A percentile compares a stretch with the other conserved stretches of the same genome.
These are phyloP conservation scores for Bembecia ichneumoniformis DNA, from an alignment of 2,888 invertebrate genomes.

Conservation along the genomic window DNA sequence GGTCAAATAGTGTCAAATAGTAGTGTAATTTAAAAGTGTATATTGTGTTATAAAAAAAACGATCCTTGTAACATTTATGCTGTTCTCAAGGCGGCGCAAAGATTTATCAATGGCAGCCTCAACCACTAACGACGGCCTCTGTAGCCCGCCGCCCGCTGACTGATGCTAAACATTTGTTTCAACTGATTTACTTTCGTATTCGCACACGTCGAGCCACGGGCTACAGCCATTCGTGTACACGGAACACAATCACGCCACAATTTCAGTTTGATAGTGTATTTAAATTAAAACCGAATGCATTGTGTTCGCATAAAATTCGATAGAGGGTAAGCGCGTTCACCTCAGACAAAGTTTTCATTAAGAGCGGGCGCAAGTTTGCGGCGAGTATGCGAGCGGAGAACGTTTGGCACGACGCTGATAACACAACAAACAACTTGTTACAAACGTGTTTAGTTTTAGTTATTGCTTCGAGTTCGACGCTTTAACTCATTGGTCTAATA, in stretches of 20 bases:
- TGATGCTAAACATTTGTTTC: slow-evolving; percentile 67
- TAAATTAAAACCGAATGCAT: slow-evolving; percentile 2
- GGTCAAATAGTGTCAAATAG: too few species aligned
- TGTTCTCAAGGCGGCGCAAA: slow-evolving; percentile 54
- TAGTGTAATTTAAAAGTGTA: too few species aligned
- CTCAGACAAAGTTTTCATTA: slow-evolving; percentile 65
- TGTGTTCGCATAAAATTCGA: slow-evolving; percentile 36
- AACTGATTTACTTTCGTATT: slow-evolving; percentile 62
- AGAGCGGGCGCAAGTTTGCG: slow-evolving; percentile 57
- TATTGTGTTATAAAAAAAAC: too few species aligned
- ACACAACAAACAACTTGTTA: slow-evolving; percentile 72
- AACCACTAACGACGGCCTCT: slow-evolving; percentile 60
- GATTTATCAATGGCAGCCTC: slow-evolving; percentile 57
- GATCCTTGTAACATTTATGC: background rate
- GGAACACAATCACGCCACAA: slow-evolving; percentile 14
- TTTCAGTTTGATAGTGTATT: background rate
- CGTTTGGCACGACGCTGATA: slow-evolving; percentile 67
- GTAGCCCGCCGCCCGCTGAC: slow-evolving; percentile 39
- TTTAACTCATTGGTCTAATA: slow-evolving; percentile 66
- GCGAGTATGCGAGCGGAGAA: slow-evolving; percentile 53
- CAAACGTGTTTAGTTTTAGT: slow-evolving; percentile 72
- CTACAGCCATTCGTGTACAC: slow-evolving; percentile 27
- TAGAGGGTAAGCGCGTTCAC: slow-evolving; percentile 26
- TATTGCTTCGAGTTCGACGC: slow-evolving; percentile 66
- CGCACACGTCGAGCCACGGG: slow-evolving; percentile 31